Base-by-base conservation (phyloP, 2,888 invertebrate genomes). In the Cantharis lateralis region DNA sequence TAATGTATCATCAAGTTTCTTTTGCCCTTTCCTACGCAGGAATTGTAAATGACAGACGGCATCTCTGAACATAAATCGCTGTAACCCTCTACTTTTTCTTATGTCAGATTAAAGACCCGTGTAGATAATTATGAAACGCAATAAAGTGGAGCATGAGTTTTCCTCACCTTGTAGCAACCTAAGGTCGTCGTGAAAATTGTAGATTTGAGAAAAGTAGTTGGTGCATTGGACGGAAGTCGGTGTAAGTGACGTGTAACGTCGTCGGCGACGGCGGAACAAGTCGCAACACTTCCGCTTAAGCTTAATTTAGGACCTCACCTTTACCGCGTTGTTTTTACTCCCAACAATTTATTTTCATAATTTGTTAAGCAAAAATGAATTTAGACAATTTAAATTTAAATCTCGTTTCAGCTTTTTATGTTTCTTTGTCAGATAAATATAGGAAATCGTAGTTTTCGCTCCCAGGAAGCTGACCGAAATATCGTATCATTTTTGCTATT, bases 161-260 rank as follows among this genome's bases (percentile, higher is more conserved):
- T 77, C 79, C 78, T 80, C 77, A 80, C 80, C 80, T 81, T 80
- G 75, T 69, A 76, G 79, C 80, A 81, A 82, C 81, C 81, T 82
- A 81, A 79, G 79, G 72, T 78, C 78, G 81, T 82, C 79, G 80
- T 82, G 81, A 82, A 81, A 82, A 80, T 78, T 80, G 79, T 80
- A 79, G 79, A 78, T 78, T 78, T 76, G 74, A 70, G 74, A 76
- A 76, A 78, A 76, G 74, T 76, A 78, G 78, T 76, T 72, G 76
- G 76, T 72, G 76, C 76, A 75, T 73, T 78, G 76, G 76, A 76
- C 78, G 78, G 71, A 78, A 78, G 73, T 76, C 73, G 73, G 68
- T 69, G 75, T 76, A 78, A 76, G 75, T 76, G 78, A 78, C 76
- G 76, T 76, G 78, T 76, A 72, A 75, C 78, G 76, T 76, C 73